Conservation (phyloP, 2,888 invertebrate genomes). For the Cheilosia grossa region DNA sequence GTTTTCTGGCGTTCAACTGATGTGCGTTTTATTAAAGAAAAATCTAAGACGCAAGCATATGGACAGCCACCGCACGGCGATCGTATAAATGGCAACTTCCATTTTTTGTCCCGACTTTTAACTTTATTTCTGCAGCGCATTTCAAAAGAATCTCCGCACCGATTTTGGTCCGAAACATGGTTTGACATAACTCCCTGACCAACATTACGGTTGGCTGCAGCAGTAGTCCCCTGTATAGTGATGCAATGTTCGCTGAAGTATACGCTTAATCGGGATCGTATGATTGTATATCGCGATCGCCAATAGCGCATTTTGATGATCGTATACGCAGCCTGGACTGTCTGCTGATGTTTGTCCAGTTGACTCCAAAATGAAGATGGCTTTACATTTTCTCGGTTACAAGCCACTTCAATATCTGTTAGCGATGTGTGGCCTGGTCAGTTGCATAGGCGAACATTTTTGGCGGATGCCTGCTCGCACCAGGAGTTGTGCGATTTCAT, state of each 20-base stretch:
- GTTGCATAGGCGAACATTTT: constrained; percentile 24
- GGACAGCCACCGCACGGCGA: constrained; percentile 28
- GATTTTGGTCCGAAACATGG: constrained; percentile 63
- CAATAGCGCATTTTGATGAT: constrained; percentile 7
- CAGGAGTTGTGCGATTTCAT: constrained; percentile 25
- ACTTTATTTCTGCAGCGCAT: constrained; percentile 37
- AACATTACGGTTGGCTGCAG: constrained; percentile 25
- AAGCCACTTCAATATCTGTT: constrained; percentile 20
- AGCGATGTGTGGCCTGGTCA: constrained; percentile 24
- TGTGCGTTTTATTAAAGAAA: constrained; percentile 42
- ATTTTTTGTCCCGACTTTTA: constrained; percentile 36
- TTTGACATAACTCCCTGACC: constrained; percentile 67
- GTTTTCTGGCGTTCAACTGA: constrained; percentile 16
- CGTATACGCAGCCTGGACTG: neutral
- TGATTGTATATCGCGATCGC: constrained; percentile 28
- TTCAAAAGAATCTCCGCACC: constrained; percentile 68
- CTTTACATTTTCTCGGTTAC: constrained; percentile 43
- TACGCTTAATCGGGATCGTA: constrained; percentile 42
- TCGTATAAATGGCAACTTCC: constrained; percentile 54
- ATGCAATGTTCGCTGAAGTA: constrained; percentile 45
- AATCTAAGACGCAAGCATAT: constrained; percentile 5
- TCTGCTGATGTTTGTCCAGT: constrained; percentile 18
- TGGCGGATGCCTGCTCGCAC: constrained; percentile 34
- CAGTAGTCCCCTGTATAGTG: constrained; percentile 29
- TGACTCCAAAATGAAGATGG: constrained; percentile 53